phyloP scores from a whole-genome alignment of 2,113 vertebrate genomes.

The Megalops atlanticus region DNA sequence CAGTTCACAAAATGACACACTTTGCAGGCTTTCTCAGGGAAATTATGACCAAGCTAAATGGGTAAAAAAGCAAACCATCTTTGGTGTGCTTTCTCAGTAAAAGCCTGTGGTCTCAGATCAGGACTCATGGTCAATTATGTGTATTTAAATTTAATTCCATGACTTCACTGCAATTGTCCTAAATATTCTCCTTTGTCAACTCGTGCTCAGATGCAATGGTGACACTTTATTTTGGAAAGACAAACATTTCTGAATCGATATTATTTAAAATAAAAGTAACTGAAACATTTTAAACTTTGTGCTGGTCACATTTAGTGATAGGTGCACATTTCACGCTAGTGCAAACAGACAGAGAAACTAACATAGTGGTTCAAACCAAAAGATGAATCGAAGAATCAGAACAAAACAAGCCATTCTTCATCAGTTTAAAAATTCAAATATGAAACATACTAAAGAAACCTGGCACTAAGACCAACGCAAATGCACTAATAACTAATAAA shows the following conservation, averaged over 20 bases:
- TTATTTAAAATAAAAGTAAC: neutral
- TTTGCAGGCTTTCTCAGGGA: slow-evolving; percentile 11
- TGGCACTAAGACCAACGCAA: neutral
- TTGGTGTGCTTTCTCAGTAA: neutral
- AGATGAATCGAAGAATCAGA: neutral
- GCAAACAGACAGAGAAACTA: neutral
- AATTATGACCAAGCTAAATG: slow-evolving; percentile 12
- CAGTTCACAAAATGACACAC: slow-evolving; percentile 46
- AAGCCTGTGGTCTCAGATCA: neutral
- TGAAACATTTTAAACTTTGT: neutral
- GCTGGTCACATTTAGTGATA: no score
- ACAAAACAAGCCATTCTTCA: neutral
- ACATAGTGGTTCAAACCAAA: neutral
- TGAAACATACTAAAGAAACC: neutral
- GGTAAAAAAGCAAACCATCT: slow-evolving; percentile 41
- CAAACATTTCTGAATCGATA: neutral
- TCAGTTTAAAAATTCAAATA: neutral
- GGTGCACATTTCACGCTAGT: neutral
- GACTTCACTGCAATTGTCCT: neutral
- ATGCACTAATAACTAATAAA: neutral
- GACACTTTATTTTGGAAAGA: neutral
- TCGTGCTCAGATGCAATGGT: neutral
- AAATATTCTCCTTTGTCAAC: neutral
- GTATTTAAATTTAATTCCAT: slow-evolving; percentile 20
- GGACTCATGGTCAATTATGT: neutral